Percentiles rank a stretch among this genome's conserved stretches.
phyloP scores from a whole-genome alignment of 2,797 vertebrate species.

The Hafferia zeledoni region DNA sequence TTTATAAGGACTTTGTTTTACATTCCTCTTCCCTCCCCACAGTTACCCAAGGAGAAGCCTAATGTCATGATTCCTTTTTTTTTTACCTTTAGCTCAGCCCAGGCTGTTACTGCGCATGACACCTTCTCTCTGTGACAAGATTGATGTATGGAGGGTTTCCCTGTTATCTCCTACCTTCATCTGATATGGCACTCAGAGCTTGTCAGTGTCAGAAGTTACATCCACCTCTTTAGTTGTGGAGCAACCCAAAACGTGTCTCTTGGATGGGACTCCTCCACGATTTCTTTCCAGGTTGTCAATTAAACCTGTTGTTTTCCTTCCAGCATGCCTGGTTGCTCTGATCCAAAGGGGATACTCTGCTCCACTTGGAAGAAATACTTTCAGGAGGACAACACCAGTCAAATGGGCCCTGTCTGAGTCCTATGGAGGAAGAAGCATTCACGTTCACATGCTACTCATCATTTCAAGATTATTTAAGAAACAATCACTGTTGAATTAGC shows the following conservation, averaged over 20 bases:
- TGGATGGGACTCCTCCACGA: neutral
- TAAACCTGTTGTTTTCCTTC: neutral
- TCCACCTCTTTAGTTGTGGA: neutral
- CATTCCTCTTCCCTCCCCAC: neutral
- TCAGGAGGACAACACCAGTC: neutral
- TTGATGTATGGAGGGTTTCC: neutral
- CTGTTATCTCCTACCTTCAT: slow-evolving; percentile 8
- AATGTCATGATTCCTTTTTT: neutral
- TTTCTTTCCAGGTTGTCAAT: neutral
- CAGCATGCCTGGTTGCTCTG: neutral
- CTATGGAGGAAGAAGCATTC: neutral
- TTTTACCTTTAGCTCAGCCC: neutral
- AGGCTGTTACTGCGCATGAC: neutral
- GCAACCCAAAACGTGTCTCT: neutral
- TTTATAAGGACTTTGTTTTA: neutral
- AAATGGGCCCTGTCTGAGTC: neutral
- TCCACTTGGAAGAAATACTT: neutral
- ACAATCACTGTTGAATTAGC: neutral
- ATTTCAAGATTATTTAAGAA: neutral
- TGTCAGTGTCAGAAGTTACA: slow-evolving; percentile 12
- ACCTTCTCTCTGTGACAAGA: neutral
- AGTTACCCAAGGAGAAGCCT: neutral
- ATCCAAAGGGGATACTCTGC: neutral
- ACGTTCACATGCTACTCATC: neutral
- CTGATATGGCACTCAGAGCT: neutral